Evolutionary conservation across 2,113 vertebrate genomes (phyloP).

Genomic region (Megaceryle torquata): DNA sequence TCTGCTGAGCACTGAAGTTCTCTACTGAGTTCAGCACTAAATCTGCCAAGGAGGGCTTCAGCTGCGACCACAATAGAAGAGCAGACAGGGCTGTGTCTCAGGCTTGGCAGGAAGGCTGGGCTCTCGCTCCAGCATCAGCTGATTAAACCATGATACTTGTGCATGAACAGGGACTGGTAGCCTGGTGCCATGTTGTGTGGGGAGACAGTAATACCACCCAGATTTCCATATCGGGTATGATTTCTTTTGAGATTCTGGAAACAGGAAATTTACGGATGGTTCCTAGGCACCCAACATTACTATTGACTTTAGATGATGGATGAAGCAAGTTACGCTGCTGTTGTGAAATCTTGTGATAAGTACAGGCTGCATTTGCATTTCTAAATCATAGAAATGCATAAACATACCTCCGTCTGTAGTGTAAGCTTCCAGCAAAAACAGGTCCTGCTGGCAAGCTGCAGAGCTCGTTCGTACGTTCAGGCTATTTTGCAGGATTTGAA

Average conservation of each 20-base stretch:
- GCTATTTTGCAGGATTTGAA: background rate
- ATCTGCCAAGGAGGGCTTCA: background rate
- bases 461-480: background rate
- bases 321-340: background rate
- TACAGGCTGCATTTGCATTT: constrained; percentile 9
- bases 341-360: constrained; percentile 17
- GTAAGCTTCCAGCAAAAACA: background rate
- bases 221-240: background rate
- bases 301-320: background rate
- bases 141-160: background rate
- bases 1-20: background rate
- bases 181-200: background rate
- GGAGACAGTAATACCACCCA: background rate
- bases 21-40: background rate
- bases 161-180: background rate
- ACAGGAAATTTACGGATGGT: background rate
- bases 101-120: background rate
- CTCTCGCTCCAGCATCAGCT: background rate
- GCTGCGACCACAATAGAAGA: background rate
- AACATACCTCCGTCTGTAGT: background rate
- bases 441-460: background rate
- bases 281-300: background rate
- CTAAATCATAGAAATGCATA: background rate
- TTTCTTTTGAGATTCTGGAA: background rate
- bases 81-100: background rate